Evolutionary conservation across 1,140 invertebrate genomes (phyloP).

Genomic region (Drosophila littoralis): DNA sequence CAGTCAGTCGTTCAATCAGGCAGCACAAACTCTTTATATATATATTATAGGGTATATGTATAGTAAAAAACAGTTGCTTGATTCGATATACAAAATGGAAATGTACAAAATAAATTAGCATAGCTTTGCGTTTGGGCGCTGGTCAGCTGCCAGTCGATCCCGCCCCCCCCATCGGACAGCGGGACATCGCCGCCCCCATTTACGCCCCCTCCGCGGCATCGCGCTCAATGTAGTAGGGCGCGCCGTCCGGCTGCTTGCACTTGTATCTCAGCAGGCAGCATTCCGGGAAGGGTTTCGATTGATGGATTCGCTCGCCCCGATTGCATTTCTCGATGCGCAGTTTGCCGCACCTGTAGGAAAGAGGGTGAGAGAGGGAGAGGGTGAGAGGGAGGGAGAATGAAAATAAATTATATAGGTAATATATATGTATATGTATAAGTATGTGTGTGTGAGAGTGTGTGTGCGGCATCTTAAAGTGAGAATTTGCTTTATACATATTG

Average conservation of each 20-base stretch:
- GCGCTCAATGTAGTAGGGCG: conserved; percentile 70
- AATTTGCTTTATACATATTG: not conserved
- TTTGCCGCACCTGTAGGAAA: conserved; percentile 66
- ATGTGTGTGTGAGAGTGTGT: not conserved
- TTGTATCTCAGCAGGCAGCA: conserved; percentile 78
- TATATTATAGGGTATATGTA: conserved; percentile 16
- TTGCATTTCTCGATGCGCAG: conserved; percentile 72
- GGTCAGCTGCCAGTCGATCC: not conserved
- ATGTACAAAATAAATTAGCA: conserved; percentile 57
- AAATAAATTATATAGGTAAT: not conserved
- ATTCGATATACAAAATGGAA: conserved; percentile 31
- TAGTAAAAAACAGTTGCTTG: conserved; percentile 34
- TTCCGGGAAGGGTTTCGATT: conserved; percentile 73
- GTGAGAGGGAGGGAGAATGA: not conserved
- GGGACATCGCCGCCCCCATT: not conserved
- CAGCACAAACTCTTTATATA: not conserved
- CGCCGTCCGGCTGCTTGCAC: conserved; percentile 65
- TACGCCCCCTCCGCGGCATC: conserved; percentile 48
- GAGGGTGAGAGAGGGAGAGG: not conserved
- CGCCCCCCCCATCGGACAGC: too few species aligned
- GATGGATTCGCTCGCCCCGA: conserved; percentile 68
- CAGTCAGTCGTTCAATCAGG: too few species aligned
- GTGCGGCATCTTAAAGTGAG: too few species aligned
- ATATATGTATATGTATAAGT: not conserved
- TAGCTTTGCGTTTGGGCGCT: conserved; percentile 11